phyloP scores from a whole-genome alignment of 2,888 invertebrate genomes.

The Idaea straminata region DNA sequence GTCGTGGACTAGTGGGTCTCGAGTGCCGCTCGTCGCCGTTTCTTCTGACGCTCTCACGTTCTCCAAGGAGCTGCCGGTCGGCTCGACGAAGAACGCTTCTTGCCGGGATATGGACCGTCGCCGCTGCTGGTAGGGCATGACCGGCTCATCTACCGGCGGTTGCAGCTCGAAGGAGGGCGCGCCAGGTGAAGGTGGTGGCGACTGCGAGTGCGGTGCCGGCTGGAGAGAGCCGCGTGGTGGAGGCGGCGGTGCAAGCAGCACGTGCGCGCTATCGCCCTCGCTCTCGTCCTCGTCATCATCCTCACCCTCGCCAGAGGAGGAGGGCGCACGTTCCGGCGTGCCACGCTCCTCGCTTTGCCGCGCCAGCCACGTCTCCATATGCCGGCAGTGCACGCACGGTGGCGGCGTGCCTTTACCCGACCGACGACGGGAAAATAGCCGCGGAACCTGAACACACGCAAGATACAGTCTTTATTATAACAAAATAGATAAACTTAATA shows the following conservation, averaged over 20 bases:
- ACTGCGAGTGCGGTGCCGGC: slow-evolving; percentile 57
- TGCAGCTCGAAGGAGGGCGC: slow-evolving; percentile 81
- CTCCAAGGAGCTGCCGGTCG: slow-evolving; percentile 85
- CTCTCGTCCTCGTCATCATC: slow-evolving; percentile 77
- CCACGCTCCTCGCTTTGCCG: slow-evolving; percentile 68
- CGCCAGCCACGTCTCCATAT: slow-evolving; percentile 86
- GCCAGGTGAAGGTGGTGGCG: slow-evolving; percentile 76
- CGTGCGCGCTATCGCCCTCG: slow-evolving; percentile 74
- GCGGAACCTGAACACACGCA: slow-evolving; percentile 73
- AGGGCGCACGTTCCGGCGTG: slow-evolving; percentile 61
- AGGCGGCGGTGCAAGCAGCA: slow-evolving; percentile 82
- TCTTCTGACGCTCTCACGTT: slow-evolving; percentile 82
- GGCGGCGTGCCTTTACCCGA: slow-evolving; percentile 84
- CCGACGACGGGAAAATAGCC: slow-evolving; percentile 82
- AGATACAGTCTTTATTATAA: too few species aligned
- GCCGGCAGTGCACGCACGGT: slow-evolving; percentile 88
- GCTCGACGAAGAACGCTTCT: slow-evolving; percentile 89
- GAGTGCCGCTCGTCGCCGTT: slow-evolving; percentile 52
- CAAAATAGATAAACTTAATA: too few species aligned
- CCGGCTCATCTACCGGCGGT: slow-evolving; percentile 71
- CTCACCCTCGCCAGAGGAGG: slow-evolving; percentile 69
- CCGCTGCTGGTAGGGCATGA: slow-evolving; percentile 68
- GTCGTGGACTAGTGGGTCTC: slow-evolving; percentile 81
- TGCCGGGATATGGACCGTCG: slow-evolving; percentile 89
- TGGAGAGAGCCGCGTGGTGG: slow-evolving; percentile 58